Base-by-base conservation (phyloP, 2,113 vertebrate genomes). In the Misgurnus anguillicaudatus region DNA sequence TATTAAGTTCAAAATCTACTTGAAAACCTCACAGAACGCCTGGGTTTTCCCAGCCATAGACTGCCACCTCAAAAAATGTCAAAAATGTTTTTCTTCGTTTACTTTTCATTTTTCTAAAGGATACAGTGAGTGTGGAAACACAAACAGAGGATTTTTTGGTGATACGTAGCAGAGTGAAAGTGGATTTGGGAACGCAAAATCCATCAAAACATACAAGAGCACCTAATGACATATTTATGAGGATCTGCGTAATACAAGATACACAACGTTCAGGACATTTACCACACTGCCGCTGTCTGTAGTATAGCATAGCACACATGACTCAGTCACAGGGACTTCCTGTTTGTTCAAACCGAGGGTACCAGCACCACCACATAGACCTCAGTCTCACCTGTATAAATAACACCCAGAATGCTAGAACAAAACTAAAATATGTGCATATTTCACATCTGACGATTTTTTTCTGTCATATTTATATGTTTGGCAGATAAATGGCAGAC, bases 1-100 rank as follows among this genome's bases (percentile, higher is more conserved):
- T 78, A 81, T 91, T 90, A 86, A 90, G 85, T 80, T 82, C 53
- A 90, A 90, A 88, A 87, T 88, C 80, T 39, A 83, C 57, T 58
- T 87, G 17, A 82, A 80, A 84, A 80, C 74, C 72, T 63, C 80
- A 86, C 84, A 85, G 88, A 85, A 84, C 66, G 2, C 68, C 57
- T 72, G 9, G 42, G 72, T 88, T 89, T 91, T 89, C 83, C 87
- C 90, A 91, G 89, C 87, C 90, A 66, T 45, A 61, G 17, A 63
- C 81, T 82, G 83, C 73, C 87, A 84, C 85, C 87, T 87, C 83
- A 78, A 90, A 89, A 89, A 82, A 90, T 91, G 83, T 77, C 79
- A 87, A 86, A 87, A 83, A 89, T 83, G 84, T 86, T 88, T 87
- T 76, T 82, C 68, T 79, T 6, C 48, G 48, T 81, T 80, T 77